Conservation (phyloP, 2,113 vertebrate species). For the Galemys pyrenaicus region DNA sequence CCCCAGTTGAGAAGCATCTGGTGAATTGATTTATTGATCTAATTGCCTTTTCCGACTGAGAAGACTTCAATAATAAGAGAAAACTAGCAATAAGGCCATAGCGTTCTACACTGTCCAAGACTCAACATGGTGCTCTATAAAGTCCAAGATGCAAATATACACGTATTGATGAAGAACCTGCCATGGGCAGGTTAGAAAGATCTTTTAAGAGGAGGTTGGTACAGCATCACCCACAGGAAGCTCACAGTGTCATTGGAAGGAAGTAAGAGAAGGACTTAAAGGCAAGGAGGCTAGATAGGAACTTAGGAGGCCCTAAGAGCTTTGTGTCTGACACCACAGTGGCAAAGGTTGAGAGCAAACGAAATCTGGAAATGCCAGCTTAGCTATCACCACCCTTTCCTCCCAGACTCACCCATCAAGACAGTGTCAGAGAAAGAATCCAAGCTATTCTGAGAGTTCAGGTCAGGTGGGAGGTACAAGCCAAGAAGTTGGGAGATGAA, state of each 20-base stretch:
- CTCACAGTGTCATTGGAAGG: not conserved
- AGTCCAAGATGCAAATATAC: not conserved
- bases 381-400: not conserved
- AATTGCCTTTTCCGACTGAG: constrained; percentile 40
- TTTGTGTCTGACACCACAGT: not conserved
- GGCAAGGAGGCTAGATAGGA: not conserved
- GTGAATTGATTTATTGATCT: constrained; percentile 49
- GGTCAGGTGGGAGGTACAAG: not conserved
- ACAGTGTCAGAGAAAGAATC: not conserved
- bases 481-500: not conserved
- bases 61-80: constrained; percentile 6
- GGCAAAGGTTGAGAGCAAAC: not conserved
- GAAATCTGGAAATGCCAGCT: not conserved
- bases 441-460: not conserved
- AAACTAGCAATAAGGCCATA: not conserved
- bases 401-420: not conserved
- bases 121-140: not conserved
- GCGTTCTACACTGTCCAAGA: not conserved
- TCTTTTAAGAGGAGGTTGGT: not conserved
- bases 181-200: not conserved
- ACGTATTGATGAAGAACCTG: not conserved
- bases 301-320: not conserved
- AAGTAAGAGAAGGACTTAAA: not conserved
- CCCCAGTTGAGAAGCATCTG: constrained; percentile 25
- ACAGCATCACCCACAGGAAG: not conserved